Evolutionary conservation across 2,113 vertebrate species (phyloP).

Genomic region (Cyanoramphus novaezelandiae): DNA sequence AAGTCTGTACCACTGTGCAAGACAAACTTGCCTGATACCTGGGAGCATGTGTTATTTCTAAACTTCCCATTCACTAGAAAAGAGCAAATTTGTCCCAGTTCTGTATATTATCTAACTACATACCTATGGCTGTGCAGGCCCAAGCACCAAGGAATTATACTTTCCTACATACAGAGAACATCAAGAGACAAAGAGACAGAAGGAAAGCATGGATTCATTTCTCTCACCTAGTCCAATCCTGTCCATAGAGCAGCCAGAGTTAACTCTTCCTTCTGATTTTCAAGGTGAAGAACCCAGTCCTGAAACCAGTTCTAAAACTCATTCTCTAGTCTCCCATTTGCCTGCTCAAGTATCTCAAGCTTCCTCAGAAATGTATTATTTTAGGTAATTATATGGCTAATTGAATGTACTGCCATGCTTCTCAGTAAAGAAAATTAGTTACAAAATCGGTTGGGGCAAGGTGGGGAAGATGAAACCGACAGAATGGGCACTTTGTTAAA

Average conservation of each 20-base stretch:
- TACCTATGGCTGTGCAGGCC: background rate
- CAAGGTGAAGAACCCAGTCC: background rate
- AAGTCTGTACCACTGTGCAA: background rate
- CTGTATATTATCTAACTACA: background rate
- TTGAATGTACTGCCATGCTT: background rate
- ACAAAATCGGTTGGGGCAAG: background rate
- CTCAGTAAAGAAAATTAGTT: background rate
- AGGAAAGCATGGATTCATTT: background rate
- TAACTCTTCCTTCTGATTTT: background rate
- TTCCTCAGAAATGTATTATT: background rate
- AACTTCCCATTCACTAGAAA: background rate
- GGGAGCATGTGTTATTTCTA: background rate
- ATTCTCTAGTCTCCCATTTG: fast-evolving
- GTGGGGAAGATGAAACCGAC: background rate
- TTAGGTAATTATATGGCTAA: background rate
- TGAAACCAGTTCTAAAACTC: background rate
- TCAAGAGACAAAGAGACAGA: background rate
- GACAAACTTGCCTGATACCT: background rate
- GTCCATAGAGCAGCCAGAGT: background rate
- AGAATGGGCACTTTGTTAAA: background rate
- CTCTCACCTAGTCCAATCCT: background rate
- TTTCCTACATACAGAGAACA: background rate
- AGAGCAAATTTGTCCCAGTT: background rate
- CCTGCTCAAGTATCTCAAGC: background rate
- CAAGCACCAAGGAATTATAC: background rate